A percentile compares a stretch with the other conserved stretches of the same genome.
Evolutionary conservation across 2,797 vertebrate genomes (phyloP).

Genomic region (Microcaecilia unicolor): DNA sequence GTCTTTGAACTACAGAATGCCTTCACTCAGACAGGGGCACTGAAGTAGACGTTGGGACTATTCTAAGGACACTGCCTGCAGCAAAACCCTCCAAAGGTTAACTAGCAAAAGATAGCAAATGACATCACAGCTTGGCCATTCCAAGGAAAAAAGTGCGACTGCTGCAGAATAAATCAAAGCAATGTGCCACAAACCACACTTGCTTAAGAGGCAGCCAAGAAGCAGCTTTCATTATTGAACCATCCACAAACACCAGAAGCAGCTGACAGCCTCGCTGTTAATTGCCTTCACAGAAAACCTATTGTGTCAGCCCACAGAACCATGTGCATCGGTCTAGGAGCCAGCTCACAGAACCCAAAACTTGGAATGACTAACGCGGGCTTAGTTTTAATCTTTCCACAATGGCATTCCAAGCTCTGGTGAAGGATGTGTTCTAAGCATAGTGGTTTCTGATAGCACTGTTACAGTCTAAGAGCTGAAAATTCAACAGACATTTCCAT

Average conservation of each 20-base stretch:
- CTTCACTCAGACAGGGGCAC: slow-evolving; percentile 44
- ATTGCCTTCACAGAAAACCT: slow-evolving; percentile 49
- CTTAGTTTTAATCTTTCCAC: too few relatives aligned
- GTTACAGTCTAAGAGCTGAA: too few relatives aligned
- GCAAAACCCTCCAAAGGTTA: slow-evolving; percentile 22
- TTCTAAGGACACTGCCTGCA: slow-evolving; percentile 34
- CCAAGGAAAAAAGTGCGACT: slow-evolving; percentile 31
- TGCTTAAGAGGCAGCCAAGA: slow-evolving; percentile 29
- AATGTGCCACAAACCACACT: slow-evolving; percentile 46
- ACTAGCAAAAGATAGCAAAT: slow-evolving; percentile 42
- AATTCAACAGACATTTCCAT: too few relatives aligned
- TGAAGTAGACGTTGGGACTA: slow-evolving; percentile 29
- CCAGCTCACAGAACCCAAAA: too few relatives aligned
- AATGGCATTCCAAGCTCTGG: too few relatives aligned
- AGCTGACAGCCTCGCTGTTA: slow-evolving; percentile 44
- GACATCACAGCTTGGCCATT: slow-evolving; percentile 57
- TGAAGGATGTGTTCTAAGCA: too few relatives aligned
- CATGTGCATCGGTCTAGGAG: too few relatives aligned
- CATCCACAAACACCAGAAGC: slow-evolving; percentile 48
- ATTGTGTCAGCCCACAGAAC: slow-evolving; percentile 26
- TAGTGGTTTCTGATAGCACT: too few relatives aligned
- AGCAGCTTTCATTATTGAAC: slow-evolving; percentile 45
- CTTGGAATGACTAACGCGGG: too few relatives aligned
- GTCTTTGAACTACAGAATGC: slow-evolving; percentile 50
- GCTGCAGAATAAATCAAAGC: slow-evolving; percentile 42